Base-by-base conservation (phyloP, 2,113 vertebrate genomes). In the Pituophis catenifer region DNA sequence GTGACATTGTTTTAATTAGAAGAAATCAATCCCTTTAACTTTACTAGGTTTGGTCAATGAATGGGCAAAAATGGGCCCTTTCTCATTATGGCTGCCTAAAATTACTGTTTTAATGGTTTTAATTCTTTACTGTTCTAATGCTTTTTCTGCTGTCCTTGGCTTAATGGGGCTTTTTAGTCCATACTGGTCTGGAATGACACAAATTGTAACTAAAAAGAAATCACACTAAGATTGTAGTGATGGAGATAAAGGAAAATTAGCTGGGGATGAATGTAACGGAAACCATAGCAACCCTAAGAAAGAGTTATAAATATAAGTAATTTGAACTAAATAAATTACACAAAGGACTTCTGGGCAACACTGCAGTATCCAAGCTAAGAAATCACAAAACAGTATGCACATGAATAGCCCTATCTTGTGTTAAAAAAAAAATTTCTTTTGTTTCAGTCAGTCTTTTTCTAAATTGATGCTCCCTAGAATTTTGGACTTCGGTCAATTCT, bases 41-140 rank as follows among this genome's bases (percentile, higher is more conserved):
- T 91, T 92, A 94, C 92, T 2, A 89, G 92, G 93, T 94, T 94
- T 93, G 89, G 62, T 92, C 89, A 88, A 89, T 53, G 55, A 89
- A 91, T 91, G 58, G 29, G 17, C 55, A 85, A 88, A 87, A 93
- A 93, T 91, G 29, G 94, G 92, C 0, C 0, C 92, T 94, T 94
- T 96, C 86, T 96, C 91, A 92, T 96, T 95, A 50, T 93, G 54
- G 94, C 95, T 95, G 92, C 92, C 96, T 92, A 93, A 93, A 95
- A 93, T 95, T 88, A 93, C 94, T 94, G 62, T 92, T 96, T 96
- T 94, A 93, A 38, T 88, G 55, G 9, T 0, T 96, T 94, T 38
- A 95, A 91, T 93, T 91, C 17, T 93, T 94, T 54, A 95, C 91
- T 93, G 92, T 23, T 93, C 91, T 94, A 91, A 9, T 95, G 85